These are phyloP conservation scores for Morpho deidamia DNA, from an alignment of 2,888 invertebrate genomes.

Conservation along the genomic window DNA sequence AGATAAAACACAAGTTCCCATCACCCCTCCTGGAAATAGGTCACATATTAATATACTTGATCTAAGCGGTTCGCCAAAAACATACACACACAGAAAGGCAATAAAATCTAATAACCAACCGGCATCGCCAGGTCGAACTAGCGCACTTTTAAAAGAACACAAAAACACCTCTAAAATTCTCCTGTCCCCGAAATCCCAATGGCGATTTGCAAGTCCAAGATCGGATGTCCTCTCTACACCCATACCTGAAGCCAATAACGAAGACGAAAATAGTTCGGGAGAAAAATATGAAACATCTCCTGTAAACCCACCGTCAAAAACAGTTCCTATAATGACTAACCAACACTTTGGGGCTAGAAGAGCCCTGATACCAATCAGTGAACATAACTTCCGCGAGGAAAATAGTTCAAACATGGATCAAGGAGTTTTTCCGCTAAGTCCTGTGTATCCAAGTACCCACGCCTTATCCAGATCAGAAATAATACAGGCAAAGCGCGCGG, in stretches of 20 bases:
- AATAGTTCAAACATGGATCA: slow-evolving; percentile 50
- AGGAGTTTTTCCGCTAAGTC: slow-evolving; percentile 68
- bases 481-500: slow-evolving; percentile 79
- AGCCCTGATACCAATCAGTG: slow-evolving; percentile 64
- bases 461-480: slow-evolving; percentile 68
- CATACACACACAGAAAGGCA: slow-evolving; percentile 81
- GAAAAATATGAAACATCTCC: slow-evolving; percentile 68
- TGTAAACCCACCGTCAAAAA: slow-evolving; percentile 54
- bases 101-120: slow-evolving; percentile 69
- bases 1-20: slow-evolving; percentile 62
- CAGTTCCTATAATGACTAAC: slow-evolving; percentile 67
- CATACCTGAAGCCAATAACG: slow-evolving; percentile 89
- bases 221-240: slow-evolving; percentile 92
- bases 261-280: slow-evolving; percentile 84
- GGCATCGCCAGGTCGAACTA: slow-evolving; percentile 76
- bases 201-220: slow-evolving; percentile 85
- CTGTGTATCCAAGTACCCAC: slow-evolving; percentile 49
- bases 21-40: slow-evolving; percentile 48
- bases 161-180: slow-evolving; percentile 81
- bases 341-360: slow-evolving; percentile 71
- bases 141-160: slow-evolving; percentile 68
- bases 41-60: slow-evolving; percentile 82
- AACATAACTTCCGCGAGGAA: slow-evolving; percentile 49
- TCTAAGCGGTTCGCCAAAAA: slow-evolving; percentile 84
- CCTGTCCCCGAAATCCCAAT: slow-evolving; percentile 83